phyloP scores from a whole-genome alignment of 2,888 invertebrate genomes.

The Lasioglossum villosulum region DNA sequence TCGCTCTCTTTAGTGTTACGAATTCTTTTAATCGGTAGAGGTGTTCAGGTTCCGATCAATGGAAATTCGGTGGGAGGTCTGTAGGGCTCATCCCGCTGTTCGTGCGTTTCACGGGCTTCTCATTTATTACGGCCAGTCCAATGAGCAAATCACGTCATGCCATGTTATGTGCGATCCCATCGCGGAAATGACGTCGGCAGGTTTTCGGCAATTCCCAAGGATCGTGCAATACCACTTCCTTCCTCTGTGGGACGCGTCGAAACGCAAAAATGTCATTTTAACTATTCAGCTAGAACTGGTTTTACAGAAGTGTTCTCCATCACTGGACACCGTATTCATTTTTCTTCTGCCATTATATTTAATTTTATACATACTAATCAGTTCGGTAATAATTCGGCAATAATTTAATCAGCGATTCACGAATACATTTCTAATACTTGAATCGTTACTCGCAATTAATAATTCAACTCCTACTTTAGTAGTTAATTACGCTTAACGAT shows the following conservation, averaged over 20 bases:
- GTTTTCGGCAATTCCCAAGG: slow-evolving; percentile 58
- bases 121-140: slow-evolving; percentile 63
- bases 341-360: not conserved
- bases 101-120: slow-evolving; percentile 57
- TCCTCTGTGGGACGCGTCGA: slow-evolving; percentile 36
- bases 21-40: slow-evolving; percentile 47
- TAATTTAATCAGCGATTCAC: too few species aligned
- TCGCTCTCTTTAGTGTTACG: slow-evolving; percentile 44
- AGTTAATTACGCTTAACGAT: too few species aligned
- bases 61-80: slow-evolving; percentile 53
- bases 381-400: too few species aligned
- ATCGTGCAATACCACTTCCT: slow-evolving; percentile 53
- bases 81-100: slow-evolving; percentile 46
- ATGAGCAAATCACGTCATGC: slow-evolving; percentile 75
- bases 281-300: not conserved
- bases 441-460: too few species aligned
- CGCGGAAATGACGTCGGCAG: slow-evolving; percentile 70
- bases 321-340: not conserved
- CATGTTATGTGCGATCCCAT: slow-evolving; percentile 51
- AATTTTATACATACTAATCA: too few species aligned
- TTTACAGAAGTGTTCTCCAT: not conserved
- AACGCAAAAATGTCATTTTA: not conserved
- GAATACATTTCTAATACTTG: too few species aligned
- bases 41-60: slow-evolving; percentile 11
- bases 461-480: too few species aligned